Base-by-base conservation (phyloP, 1,140 invertebrate genomes). In the Chironomus striatipennis region DNA sequence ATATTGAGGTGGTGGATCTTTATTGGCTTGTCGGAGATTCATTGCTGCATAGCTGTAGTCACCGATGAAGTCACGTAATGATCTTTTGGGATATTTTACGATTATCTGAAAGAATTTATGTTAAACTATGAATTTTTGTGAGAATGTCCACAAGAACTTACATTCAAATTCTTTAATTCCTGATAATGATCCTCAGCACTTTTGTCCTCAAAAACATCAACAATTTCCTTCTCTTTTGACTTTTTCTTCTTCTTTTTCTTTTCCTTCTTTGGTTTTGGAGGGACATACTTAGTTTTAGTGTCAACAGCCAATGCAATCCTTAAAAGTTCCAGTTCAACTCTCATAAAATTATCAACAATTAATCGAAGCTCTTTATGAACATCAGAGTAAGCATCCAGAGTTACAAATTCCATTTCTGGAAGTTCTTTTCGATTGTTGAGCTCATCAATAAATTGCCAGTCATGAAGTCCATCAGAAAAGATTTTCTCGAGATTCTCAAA, bases 201-300 rank as follows among this genome's bases (percentile, higher is more conserved):
- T 77, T 90, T 83, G 78, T 94, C 89, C 2, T 87, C 90, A 7
- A 93, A 95, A 9, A 92, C 81, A 83, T 95, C 93, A 20, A 82
- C 81, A 2, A 75, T 73, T 76, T 90, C 90, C 77, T 89, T 92
- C 74, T 88, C 89, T 79, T 90, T 90, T 75, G 86, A 88, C 75
- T 87, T 90, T 65, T 79, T 81, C 43, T 83, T 82, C 17, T 78
- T 77, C 74, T 79, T 80, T 0, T 73, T 65, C 34, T 77, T 76
- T 73, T 76, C 72, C 21, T 80, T 82, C 74, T 81, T 83, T 0
- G 77, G 73, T 74, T 79, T 81, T n/a, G 77, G 76, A 0, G 79
- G 74, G 12, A 80, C 79, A 74, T 83, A 81, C 67, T 81, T 81
- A 15, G 76, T 74, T 65, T 83, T 79, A 3, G 75, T 74, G 76